These are phyloP conservation scores for Morone chrysops DNA, from an alignment of 2,113 vertebrate species.

Conservation along the genomic window DNA sequence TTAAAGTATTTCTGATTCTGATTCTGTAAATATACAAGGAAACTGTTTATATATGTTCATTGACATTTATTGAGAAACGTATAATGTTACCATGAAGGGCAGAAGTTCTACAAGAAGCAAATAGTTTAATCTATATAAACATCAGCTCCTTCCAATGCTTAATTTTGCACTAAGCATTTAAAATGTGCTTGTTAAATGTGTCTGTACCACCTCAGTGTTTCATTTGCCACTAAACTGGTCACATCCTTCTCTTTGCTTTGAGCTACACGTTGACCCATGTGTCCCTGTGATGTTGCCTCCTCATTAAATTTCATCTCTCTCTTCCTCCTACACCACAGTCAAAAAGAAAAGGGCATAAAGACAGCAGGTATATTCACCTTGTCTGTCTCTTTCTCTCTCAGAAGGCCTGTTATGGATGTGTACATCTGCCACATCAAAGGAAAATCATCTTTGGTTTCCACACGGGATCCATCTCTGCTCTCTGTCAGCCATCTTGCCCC, in stretches of 20 bases:
- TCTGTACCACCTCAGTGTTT: not conserved
- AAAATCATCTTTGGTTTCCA: slow-evolving; percentile 33
- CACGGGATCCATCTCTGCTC: slow-evolving; percentile 22
- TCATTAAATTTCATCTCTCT: slow-evolving; percentile 44
- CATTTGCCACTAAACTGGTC: not conserved
- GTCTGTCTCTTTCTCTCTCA: slow-evolving; percentile 1
- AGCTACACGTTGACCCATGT: slow-evolving; percentile 9
- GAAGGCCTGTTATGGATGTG: slow-evolving; percentile 40
- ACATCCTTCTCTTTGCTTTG: not conserved
- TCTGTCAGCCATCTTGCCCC: slow-evolving; percentile 23
- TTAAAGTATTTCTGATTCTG: no score
- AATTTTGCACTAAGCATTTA: not conserved
- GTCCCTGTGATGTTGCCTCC: slow-evolving; percentile 7
- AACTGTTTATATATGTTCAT: not conserved
- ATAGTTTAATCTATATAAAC: not conserved
- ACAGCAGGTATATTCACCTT: slow-evolving; percentile 43
- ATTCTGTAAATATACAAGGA: no score
- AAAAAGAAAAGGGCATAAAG: not conserved
- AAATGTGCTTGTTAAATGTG: slow-evolving; percentile 11
- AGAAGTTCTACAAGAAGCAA: no score
- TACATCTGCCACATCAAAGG: slow-evolving; percentile 69
- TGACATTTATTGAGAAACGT: no score
- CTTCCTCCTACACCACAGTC: not conserved
- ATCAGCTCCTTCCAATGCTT: not conserved
- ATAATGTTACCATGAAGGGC: no score